phyloP scores from a whole-genome alignment of 2,888 invertebrate genomes.

The Sarcophaga variegata region DNA sequence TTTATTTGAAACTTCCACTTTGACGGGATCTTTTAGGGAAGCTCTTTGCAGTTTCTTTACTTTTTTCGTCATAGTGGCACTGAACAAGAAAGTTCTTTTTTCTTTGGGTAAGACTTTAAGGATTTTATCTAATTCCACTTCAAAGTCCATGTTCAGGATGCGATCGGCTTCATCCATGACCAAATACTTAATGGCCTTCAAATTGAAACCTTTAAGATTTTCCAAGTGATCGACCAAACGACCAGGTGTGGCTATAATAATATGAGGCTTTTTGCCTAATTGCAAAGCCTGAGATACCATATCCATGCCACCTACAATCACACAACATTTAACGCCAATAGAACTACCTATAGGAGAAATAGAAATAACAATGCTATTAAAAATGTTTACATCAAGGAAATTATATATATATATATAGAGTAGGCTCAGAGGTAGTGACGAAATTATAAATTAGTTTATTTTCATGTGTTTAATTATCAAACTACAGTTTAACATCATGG shows the following conservation, averaged over 20 bases:
- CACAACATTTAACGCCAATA: constrained; percentile 97
- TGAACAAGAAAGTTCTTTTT: constrained; percentile 95
- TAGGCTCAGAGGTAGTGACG: constrained; percentile 54
- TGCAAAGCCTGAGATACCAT: constrained; percentile 96
- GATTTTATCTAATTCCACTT: constrained; percentile 98
- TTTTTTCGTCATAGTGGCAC: constrained; percentile 99
- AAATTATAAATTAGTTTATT: constrained; percentile 30
- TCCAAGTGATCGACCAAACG: constrained; percentile 97
- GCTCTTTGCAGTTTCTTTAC: constrained; percentile 98
- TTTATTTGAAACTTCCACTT: constrained; percentile 97
- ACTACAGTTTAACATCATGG: constrained; percentile 51
- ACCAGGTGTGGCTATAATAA: constrained; percentile 98
- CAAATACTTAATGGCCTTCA: constrained; percentile 93
- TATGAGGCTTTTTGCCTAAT: constrained; percentile 97
- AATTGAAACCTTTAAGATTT: constrained; percentile 98
- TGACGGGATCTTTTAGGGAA: constrained; percentile 95
- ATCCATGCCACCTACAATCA: constrained; percentile 99
- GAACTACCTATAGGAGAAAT: constrained; percentile 85
- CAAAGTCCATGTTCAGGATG: constrained; percentile 99
- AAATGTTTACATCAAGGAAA: too few species aligned
- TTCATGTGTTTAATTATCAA: constrained; percentile 53
- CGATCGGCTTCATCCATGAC: constrained; percentile 99
- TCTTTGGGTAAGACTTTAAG: constrained; percentile 93
- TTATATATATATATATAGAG: too few species aligned
- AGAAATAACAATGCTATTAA: background rate